Evolutionary conservation across 2,888 invertebrate species (phyloP), one percentile per base, ranked within the genome.

Genomic region (Dioctria rufipes): DNA sequence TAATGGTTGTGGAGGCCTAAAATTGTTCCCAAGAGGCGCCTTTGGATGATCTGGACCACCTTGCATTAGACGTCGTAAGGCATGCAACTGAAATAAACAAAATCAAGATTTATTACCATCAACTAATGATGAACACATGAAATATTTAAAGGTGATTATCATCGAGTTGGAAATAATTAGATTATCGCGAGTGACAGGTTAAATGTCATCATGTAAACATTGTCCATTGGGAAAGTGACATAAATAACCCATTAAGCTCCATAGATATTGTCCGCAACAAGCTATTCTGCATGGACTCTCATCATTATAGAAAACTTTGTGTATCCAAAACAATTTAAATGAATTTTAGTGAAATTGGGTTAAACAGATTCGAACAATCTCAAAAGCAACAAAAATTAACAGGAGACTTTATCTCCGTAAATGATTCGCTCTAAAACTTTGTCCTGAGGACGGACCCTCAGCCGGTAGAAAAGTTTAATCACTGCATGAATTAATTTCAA

Each of bases 21-120:
- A 97, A 91, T 98, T 98, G 91, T 97, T 97, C 85, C 96, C 97
- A 88, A 98, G 92, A 39, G 96, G 96, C 78, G 96, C 96, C 89
- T 95, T 96, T 65, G 96, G 95, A 89, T 95, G 94, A 86, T 93
- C 93, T 85, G 93, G 93, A 88, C 95, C 95, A 83, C 97, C 96
- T 89, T 96, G 96, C 95, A 96, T 96, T 88, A 97, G 91, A 85
- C 95, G 93, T 85, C 96, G 91, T 85, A 97, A 90, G 83, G 92
- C 95, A 89, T 94, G 93, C 89, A 97, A 91, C 96, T 96, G 90
- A 78, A 90, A 67, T 5, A 37, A 63, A 63, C 11, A 77, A 63
- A 77, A 77, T 77, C 2, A 63, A 49, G 39, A 61, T 77, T 77
- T 77, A 63, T 61, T 61, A 25, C 39, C 46, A 25, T 25, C 39